A percentile compares a stretch with the other conserved stretches of the same genome.
Evolutionary conservation across 1,140 invertebrate genomes (phyloP).

Genomic region (Cherax destructor): DNA sequence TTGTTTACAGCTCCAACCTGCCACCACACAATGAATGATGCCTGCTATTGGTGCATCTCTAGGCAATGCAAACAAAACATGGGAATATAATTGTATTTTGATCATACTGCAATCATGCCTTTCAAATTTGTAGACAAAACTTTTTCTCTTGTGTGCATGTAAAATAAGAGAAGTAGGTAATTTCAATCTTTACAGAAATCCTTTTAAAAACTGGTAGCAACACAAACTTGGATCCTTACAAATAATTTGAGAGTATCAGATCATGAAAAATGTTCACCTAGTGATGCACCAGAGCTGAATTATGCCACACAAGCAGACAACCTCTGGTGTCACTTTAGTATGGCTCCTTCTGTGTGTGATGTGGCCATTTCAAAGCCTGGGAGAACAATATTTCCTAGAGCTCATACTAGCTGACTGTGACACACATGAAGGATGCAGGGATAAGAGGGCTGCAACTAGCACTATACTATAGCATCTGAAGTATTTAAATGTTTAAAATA

Average conservation of each 20-base stretch:
- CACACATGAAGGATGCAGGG: conserved; percentile 47
- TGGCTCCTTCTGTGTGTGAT: not conserved
- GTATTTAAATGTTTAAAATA: conserved; percentile 63
- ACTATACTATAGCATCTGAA: conserved; percentile 60
- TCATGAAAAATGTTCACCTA: conserved; percentile 23
- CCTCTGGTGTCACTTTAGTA: conserved; percentile 9
- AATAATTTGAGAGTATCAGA: not conserved
- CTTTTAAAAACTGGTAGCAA: not conserved
- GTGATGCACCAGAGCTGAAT: conserved; percentile 44
- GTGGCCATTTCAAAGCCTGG: not conserved
- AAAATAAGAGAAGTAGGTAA: not conserved
- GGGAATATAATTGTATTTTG: not conserved
- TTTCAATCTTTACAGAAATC: not conserved
- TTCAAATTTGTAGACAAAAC: not conserved
- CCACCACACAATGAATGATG: conserved; percentile 66
- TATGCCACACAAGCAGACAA: conserved; percentile 36
- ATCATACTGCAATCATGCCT: not conserved
- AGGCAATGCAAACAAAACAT: conserved; percentile 37
- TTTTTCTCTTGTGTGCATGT: not conserved
- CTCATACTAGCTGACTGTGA: conserved; percentile 23
- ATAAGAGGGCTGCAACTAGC: conserved; percentile 60
- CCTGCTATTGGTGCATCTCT: conserved; percentile 51
- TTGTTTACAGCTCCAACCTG: conserved; percentile 66
- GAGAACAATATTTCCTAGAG: conserved; percentile 9
- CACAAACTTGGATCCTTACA: not conserved